Evolutionary conservation across 1,140 invertebrate species (phyloP), one percentile per base, ranked within the genome.

Genomic region (Zaprionus lachaisei): DNA sequence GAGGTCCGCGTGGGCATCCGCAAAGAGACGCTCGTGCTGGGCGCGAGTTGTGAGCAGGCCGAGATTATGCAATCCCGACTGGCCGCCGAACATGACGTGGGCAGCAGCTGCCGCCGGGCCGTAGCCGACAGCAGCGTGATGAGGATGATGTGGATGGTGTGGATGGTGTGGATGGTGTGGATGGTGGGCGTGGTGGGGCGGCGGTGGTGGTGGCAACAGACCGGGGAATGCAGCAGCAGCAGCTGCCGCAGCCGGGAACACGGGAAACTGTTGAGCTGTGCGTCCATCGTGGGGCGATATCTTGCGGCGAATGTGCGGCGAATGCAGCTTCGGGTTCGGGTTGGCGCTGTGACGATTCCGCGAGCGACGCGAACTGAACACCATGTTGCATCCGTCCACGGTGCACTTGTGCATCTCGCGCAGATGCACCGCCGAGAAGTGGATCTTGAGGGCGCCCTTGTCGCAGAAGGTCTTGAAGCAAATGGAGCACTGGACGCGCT

Each of bases 401-500:
- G 96, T 96, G 93, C 96, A 97, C 89, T 95, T 95, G 93, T 96
- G 96, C 95, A 97, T 95, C 92, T 96, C 96, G 6, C 95, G 93
- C 58, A 96, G 85, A 90, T 98, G 97, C 44, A 99, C 99, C 0
- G 99, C 99, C 61, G 98, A 99, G 92, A 99, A 99, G 92, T 99
- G 99, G 37, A 99, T 99, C 94, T 99, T 99, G 6, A 99, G 94
- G 7, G 99, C 99, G 62, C 98, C 98, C 94, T 99, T 99, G 94
- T 99, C 99, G 95, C 99, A 99, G 94, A 99, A 99, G 72, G 99
- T 99, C 93, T 99, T 99, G 60, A 99, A 95, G 93, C 99, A 99
- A 56, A 99, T 98, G 92, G 98, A 98, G 94, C 99, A 99, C 93
- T 99, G 97, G 54, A 99, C 99, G 80, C 99, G 95, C 92, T 99